Evolutionary conservation across 1,140 invertebrate species (phyloP).

Genomic region (Paraescarpia echinospica): DNA sequence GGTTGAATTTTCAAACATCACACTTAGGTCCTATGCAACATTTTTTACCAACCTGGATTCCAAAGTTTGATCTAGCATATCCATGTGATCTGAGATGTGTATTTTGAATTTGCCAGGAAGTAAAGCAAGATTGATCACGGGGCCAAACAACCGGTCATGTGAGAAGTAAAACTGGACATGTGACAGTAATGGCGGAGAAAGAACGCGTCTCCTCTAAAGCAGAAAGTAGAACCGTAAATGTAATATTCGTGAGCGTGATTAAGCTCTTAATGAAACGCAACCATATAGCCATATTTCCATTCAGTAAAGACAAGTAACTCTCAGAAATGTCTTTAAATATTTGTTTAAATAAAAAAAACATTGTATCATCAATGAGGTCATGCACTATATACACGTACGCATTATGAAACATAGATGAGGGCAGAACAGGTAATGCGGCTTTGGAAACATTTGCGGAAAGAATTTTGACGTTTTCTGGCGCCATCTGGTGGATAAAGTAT

Average conservation of each 20-base stretch:
- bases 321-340: neutral
- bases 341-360: neutral
- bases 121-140: constrained; percentile 59
- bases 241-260: neutral
- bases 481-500: neutral
- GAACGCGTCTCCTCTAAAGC: neutral
- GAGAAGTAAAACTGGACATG: constrained; percentile 41
- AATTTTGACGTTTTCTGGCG: neutral
- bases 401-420: neutral
- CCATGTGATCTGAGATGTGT: constrained; percentile 50
- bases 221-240: neutral
- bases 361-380: neutral
- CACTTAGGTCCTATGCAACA: constrained; percentile 1
- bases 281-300: neutral
- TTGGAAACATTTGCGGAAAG: neutral
- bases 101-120: constrained; percentile 61
- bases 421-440: neutral
- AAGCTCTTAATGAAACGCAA: neutral
- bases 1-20: neutral
- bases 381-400: neutral
- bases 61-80: constrained; percentile 57
- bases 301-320: neutral
- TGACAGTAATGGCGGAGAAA: constrained; percentile 4
- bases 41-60: constrained; percentile 52
- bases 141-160: constrained; percentile 62